These are phyloP conservation scores for Melinopterus prodromus DNA, from an alignment of 2,888 invertebrate genomes.

Conservation along the genomic window DNA sequence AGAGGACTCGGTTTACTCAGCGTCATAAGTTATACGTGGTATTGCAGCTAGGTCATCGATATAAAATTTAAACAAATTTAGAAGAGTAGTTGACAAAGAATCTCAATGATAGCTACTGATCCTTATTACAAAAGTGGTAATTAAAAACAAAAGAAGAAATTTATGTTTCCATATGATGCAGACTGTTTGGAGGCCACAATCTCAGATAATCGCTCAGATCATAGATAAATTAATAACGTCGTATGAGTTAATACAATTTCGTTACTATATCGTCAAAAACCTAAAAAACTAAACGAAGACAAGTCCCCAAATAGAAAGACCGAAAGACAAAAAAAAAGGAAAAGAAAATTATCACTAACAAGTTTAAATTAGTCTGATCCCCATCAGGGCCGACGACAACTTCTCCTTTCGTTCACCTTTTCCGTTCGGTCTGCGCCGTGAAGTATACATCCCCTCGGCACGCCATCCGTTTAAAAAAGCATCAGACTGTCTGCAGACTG, in stretches of 20 bases:
- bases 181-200: no score
- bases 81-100: no score
- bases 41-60: no score
- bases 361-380: slow-evolving; percentile 4
- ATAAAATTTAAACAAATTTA: no score
- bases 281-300: not conserved
- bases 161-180: no score
- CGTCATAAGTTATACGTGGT: no score
- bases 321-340: not conserved
- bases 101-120: no score
- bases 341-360: not conserved
- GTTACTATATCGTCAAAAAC: not conserved
- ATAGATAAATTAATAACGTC: no score
- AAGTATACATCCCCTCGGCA: not conserved
- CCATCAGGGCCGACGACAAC: not conserved
- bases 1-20: no score
- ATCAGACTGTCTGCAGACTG: not conserved
- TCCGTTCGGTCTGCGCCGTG: not conserved
- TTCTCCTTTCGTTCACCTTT: not conserved
- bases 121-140: no score
- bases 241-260: not conserved
- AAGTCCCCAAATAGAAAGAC: not conserved
- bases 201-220: no score
- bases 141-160: no score
- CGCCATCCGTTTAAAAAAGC: not conserved